Evolutionary conservation across 2,888 invertebrate species (phyloP), one percentile per base, ranked within the genome.

Genomic region (Meghimatium bilineatum): DNA sequence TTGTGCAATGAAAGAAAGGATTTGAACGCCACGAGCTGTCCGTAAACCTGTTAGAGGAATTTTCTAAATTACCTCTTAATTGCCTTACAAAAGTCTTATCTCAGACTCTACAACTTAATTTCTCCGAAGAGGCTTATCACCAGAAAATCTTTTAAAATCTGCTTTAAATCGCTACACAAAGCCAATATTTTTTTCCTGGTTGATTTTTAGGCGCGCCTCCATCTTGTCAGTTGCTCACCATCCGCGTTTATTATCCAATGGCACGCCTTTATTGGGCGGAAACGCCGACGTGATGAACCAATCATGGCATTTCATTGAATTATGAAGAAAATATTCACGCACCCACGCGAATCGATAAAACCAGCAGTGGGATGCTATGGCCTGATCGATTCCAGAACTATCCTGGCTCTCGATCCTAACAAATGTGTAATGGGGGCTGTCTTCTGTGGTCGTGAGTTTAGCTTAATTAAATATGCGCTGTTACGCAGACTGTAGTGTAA

Each of bases 21-120:
- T 77, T 75, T 38, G 76, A n/a, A 20, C 67, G 49, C 78, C 29
- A 49, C 34, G 23, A 52, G 66, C 72, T 72, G 82, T n/a, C 34
- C 5, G 34, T 75, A 82, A 82, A 82, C 82, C 82, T 82, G 75
- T 74, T 82, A 82, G 26, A 80, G 66, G 66, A 82, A 63, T 75
- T 82, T 75, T 49, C 82, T 38, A 71, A 82, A 82, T 82, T 82
- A 82, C 72, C 75, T 75, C 66, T 66, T 82, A 82, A 82, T 82
- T 82, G 82, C 82, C 74, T 82, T 82, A 82, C 82, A 75, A 75
- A 80, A 82, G 82, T 82, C 82, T 82, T 82, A 82, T 74, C 82
- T 82, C 49, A 63, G 66, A 66, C 71, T 66, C 72, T 82, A 75
- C 66, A 75, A 82, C 82, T 82, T 82, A 82, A 82, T 82, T 63